Conservation (phyloP, 2,113 vertebrate species). For the Heterotis niloticus region DNA sequence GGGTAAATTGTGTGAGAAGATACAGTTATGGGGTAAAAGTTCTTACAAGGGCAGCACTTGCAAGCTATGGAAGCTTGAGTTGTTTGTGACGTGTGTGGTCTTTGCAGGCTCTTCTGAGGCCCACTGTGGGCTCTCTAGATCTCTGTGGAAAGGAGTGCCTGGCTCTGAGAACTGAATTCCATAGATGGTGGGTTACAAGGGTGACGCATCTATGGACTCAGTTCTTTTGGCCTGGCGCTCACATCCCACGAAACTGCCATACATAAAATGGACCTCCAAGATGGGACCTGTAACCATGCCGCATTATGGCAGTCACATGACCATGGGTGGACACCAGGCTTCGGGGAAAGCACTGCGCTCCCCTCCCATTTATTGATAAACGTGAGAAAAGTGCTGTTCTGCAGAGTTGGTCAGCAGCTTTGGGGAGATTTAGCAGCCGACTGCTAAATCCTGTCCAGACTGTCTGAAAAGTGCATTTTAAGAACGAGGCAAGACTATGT, state of each 20-base stretch:
- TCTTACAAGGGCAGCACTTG: background rate
- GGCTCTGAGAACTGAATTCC: constrained; percentile 81
- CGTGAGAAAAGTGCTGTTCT: background rate
- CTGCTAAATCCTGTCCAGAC: background rate
- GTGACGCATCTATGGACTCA: constrained; percentile 67
- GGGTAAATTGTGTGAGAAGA: background rate
- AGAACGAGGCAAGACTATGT: no score
- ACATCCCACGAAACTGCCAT: background rate
- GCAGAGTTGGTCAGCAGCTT: background rate
- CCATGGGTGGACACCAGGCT: background rate
- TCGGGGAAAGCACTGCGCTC: background rate
- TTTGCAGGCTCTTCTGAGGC: background rate
- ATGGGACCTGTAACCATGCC: background rate
- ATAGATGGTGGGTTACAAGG: constrained; percentile 60
- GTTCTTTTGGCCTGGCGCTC: constrained; percentile 64
- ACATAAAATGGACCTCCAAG: no score
- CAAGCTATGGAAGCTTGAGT: background rate
- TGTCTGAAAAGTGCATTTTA: background rate
- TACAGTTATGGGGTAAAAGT: background rate
- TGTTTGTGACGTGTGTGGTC: background rate
- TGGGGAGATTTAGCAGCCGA: background rate
- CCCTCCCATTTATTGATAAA: background rate
- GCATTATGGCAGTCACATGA: background rate
- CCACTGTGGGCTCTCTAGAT: background rate
- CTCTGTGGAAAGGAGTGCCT: constrained; percentile 37